Base-by-base conservation (phyloP, 2,888 invertebrate genomes). In the Aleiodes testaceus region DNA sequence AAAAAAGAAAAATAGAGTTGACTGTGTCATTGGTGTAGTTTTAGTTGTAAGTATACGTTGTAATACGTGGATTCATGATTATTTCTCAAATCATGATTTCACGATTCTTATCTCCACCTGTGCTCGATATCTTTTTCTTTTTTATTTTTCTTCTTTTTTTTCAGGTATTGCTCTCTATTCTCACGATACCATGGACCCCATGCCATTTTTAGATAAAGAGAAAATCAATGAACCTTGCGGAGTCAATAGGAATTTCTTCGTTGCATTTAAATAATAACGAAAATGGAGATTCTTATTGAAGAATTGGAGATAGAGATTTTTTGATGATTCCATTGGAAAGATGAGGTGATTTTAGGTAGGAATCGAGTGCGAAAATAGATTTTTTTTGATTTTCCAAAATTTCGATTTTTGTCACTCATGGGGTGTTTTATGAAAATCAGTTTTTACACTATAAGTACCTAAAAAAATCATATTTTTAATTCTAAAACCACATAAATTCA, bases 41-140 rank as follows among this genome's bases (percentile, higher is more conserved):
- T 59, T 36, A 42, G 18, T 36, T n/a, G n/a, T 12, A 4, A 12
- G 18, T 30, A 59, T 59, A 36, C 59, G 59, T 59, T 59, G 26
- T 59, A 59, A 59, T 36, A 59, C 16, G 36, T 36, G 36, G 36
- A 36, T 36, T 18, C 36, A 59, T 59, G 36, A 59, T 59, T 59
- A 59, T 59, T 59, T 59, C 59, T 59, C 42, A 26, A 59, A 59
- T 59, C 59, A 59, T 59, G 59, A 59, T 59, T 26, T 36, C 59
- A 59, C 59, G 59, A 59, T 59, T 59, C 36, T 36, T 14, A 59
- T 59, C 59, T 59, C 36, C 59, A 59, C 59, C 59, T 59, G 59
- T 30, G 26, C n/a, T 30, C 7, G 36, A 16, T 36, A 42, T 59
- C 42, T 18, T 59, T 59, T 36, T 59, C 11, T 59, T n/a, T n/a